A percentile compares a stretch with the other conserved stretches of the same genome.
These are phyloP conservation scores for Entelurus aequoreus DNA, from an alignment of 2,113 vertebrate species.

Conservation along the genomic window DNA sequence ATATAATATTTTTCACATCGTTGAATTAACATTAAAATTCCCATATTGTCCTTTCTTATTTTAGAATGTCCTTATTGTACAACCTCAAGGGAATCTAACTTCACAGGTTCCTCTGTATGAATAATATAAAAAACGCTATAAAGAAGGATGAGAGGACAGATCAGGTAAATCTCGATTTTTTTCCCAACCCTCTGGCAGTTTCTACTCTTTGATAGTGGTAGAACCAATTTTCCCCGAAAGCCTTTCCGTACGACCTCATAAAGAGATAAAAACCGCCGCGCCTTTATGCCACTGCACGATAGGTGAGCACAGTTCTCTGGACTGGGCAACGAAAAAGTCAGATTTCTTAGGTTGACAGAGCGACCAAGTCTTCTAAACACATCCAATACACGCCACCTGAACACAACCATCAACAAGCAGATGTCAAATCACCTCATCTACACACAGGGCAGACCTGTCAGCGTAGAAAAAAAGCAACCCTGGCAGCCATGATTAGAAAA, in stretches of 20 bases:
- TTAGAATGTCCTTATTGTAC: background rate
- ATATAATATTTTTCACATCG: too few species aligned
- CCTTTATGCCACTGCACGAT: slow-evolving; percentile 50
- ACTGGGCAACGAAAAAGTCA: slow-evolving; percentile 25
- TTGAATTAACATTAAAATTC: too few species aligned
- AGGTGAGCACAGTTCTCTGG: slow-evolving; percentile 51
- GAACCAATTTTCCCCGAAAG: slow-evolving; percentile 67
- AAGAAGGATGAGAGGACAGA: slow-evolving; percentile 17
- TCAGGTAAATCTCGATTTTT: slow-evolving; percentile 35
- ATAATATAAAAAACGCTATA: background rate
- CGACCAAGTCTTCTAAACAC: slow-evolving; percentile 41
- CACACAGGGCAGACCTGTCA: slow-evolving; percentile 26
- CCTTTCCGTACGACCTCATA: slow-evolving; percentile 60
- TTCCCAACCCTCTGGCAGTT: slow-evolving; percentile 39
- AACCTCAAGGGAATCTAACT: background rate
- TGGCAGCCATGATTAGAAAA: slow-evolving; percentile 54
- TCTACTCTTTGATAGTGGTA: slow-evolving; percentile 60
- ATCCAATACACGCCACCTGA: slow-evolving; percentile 29
- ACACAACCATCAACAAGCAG: slow-evolving; percentile 21
- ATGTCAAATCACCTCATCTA: slow-evolving; percentile 45
- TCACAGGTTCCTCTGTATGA: too few species aligned
- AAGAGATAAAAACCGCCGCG: slow-evolving; percentile 64
- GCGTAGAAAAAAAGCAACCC: slow-evolving; percentile 29
- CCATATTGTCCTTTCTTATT: background rate
- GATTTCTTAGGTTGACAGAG: slow-evolving; percentile 23